Conservation (phyloP, 2,888 invertebrate species). For the Xestobium rufovillosum region DNA sequence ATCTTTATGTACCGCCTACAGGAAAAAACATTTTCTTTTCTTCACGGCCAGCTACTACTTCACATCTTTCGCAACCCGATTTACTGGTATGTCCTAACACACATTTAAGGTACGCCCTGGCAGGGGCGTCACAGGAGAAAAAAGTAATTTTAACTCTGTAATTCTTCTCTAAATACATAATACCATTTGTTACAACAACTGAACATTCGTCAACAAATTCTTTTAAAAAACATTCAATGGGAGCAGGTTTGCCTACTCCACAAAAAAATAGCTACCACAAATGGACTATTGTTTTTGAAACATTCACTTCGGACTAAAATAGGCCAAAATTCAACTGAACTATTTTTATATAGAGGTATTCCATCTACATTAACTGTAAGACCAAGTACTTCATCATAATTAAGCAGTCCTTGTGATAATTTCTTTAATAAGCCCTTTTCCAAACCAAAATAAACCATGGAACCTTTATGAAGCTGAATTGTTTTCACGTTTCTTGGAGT, state of each 20-base stretch:
- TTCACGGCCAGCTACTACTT: slow-evolving; percentile 11
- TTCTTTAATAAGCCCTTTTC: slow-evolving; percentile 7
- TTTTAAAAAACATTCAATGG: slow-evolving; percentile 7
- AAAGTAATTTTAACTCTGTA: too few species aligned
- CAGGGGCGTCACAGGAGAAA: slow-evolving; percentile 11
- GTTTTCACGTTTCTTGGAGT: slow-evolving; percentile 10
- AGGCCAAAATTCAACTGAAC: slow-evolving; percentile 12
- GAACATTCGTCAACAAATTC: slow-evolving; percentile 9
- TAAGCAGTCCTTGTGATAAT: slow-evolving; percentile 5
- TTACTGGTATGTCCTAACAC: slow-evolving; percentile 11
- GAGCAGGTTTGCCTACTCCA: slow-evolving; percentile 11
- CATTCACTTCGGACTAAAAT: slow-evolving; percentile 11
- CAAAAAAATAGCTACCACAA: slow-evolving; percentile 13
- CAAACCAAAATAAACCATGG: slow-evolving; percentile 14
- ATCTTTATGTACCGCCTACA: not conserved
- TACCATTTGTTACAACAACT: too few species aligned
- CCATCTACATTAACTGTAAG: slow-evolving; percentile 15
- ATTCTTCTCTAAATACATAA: too few species aligned
- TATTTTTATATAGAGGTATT: slow-evolving; percentile 13
- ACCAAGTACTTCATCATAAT: slow-evolving; percentile 1
- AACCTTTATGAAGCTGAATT: slow-evolving; percentile 11
- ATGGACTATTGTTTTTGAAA: slow-evolving; percentile 10
- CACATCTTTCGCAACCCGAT: slow-evolving; percentile 11
- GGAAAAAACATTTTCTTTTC: not conserved
- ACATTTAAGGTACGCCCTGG: slow-evolving; percentile 10